Percentiles rank a stretch among this genome's conserved stretches.
phyloP scores from a whole-genome alignment of 2,888 invertebrate species.

The Drosophila barbarae region DNA sequence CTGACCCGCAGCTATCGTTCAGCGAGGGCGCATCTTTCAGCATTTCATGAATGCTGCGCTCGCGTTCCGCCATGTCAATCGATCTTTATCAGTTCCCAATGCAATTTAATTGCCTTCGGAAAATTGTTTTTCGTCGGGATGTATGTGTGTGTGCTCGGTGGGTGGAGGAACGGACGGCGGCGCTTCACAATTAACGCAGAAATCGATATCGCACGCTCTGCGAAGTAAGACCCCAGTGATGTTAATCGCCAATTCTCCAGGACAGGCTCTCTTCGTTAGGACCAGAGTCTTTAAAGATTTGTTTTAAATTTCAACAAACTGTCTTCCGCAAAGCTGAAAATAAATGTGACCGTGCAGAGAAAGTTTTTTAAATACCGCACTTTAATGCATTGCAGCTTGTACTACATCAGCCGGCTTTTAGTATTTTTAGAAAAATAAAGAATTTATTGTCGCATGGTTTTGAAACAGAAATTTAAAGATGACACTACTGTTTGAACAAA shows the following conservation, averaged over 20 bases:
- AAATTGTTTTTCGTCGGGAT: constrained; percentile 24
- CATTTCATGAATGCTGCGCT: constrained; percentile 88
- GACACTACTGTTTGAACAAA: too few species aligned
- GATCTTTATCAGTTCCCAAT: not conserved
- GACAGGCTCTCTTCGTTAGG: not conserved
- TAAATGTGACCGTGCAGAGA: constrained; percentile 10
- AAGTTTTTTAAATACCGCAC: not conserved
- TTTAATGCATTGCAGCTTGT: not conserved
- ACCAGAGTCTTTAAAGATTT: not conserved
- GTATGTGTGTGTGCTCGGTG: constrained; percentile 1
- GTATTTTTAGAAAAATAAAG: not conserved
- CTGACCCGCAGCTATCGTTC: constrained; percentile 87
- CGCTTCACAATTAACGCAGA: not conserved
- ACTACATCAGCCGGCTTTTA: not conserved
- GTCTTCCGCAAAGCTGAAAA: constrained; percentile 28
- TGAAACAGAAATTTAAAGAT: not conserved
- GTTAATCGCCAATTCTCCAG: not conserved
- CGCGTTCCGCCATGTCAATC: constrained; percentile 69
- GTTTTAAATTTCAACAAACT: constrained; percentile 10
- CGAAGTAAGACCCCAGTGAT: not conserved
- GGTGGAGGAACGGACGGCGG: not conserved
- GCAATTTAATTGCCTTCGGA: constrained; percentile 26
- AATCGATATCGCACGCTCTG: constrained; percentile 19
- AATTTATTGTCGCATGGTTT: not conserved
- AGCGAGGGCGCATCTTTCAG: constrained; percentile 89